Evolutionary conservation across 2,797 vertebrate genomes (phyloP).

Genomic region (Microtus agrestis): DNA sequence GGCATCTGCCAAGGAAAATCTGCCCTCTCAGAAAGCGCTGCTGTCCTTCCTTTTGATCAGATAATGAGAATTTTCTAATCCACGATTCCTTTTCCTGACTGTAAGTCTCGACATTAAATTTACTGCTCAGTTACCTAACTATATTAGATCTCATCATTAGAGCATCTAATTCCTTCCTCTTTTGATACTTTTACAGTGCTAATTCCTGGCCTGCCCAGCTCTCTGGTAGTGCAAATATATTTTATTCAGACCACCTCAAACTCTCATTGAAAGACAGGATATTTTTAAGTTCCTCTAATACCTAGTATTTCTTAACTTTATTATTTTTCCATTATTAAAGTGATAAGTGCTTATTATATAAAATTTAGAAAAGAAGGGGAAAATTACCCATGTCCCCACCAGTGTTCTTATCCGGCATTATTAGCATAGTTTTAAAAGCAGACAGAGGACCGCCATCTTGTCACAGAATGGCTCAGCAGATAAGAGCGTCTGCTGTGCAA

Average conservation of each 20-base stretch:
- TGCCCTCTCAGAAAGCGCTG: neutral
- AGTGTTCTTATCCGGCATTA: neutral
- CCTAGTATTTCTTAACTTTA: conserved; percentile 47
- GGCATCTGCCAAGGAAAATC: conserved; percentile 39
- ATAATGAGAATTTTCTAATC: conserved; percentile 61
- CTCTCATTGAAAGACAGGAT: conserved; percentile 34
- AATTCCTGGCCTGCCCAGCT: conserved; percentile 23
- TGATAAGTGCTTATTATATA: conserved; percentile 54
- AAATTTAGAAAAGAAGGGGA: conserved; percentile 58
- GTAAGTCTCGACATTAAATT: conserved; percentile 47
- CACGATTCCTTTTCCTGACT: conserved; percentile 40
- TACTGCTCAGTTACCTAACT: conserved; percentile 50
- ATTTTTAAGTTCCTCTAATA: conserved; percentile 62
- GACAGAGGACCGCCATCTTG: neutral
- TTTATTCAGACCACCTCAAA: conserved; percentile 59
- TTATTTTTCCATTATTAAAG: conserved; percentile 53
- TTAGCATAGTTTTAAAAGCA: conserved; percentile 39
- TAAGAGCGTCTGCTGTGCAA: neutral
- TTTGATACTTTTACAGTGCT: conserved; percentile 45
- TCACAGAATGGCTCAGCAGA: neutral
- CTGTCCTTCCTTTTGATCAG: conserved; percentile 47
- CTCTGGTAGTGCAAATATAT: conserved; percentile 45
- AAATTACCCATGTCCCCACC: neutral
- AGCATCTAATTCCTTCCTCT: conserved; percentile 39
- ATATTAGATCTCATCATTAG: conserved; percentile 46